These are phyloP conservation scores for Tetramorium simillimum DNA, from an alignment of 1,140 invertebrate species.

Conservation along the genomic window DNA sequence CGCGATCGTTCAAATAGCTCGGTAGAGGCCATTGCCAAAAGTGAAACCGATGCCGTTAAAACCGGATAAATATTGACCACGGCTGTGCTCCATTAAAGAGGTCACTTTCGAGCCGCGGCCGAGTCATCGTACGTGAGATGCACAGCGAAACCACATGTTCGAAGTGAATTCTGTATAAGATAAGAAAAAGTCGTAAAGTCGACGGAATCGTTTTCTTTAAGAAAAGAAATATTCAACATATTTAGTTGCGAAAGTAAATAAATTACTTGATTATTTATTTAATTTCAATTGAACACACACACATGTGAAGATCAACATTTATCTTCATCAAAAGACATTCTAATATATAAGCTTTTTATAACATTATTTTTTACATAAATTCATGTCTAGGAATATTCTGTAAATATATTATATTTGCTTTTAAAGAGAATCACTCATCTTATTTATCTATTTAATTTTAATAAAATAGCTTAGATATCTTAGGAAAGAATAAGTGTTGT, in stretches of 20 bases:
- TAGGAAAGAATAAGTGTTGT: background rate
- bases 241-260: slow-evolving; percentile 8
- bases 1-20: slow-evolving; percentile 66
- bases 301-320: background rate
- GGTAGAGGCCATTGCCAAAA: slow-evolving; percentile 85
- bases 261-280: background rate
- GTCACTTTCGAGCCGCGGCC: slow-evolving; percentile 72
- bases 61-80: slow-evolving; percentile 70
- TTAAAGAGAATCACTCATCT: background rate
- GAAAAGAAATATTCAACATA: background rate
- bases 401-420: background rate
- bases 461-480: background rate
- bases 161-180: slow-evolving; percentile 3
- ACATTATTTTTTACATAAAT: background rate
- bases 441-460: background rate
- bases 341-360: background rate
- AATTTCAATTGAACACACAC: background rate
- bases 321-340: background rate
- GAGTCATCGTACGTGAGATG: slow-evolving; percentile 53
- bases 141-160: slow-evolving; percentile 18
- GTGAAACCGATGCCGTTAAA: slow-evolving; percentile 81
- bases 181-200: background rate
- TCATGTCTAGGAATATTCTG: background rate
- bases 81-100: slow-evolving; percentile 68
- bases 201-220: background rate